A percentile compares a stretch with the other conserved stretches of the same genome.
These are phyloP conservation scores for Leptogaster cylindrica DNA, from an alignment of 2,888 invertebrate genomes.

Conservation along the genomic window DNA sequence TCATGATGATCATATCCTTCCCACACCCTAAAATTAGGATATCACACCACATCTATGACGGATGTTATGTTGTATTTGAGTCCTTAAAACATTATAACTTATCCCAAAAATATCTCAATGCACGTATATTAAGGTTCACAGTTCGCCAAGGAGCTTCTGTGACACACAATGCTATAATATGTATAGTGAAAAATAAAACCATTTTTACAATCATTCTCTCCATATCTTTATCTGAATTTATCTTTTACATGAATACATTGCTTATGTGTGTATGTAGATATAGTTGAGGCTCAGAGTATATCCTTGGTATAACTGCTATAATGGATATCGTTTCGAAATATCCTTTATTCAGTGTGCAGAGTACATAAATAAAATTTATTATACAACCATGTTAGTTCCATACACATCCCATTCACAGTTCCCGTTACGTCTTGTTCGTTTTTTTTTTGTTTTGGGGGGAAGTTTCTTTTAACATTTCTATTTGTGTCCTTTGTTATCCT, in stretches of 20 bases:
- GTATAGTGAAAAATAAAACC: too few species aligned
- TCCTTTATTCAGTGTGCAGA: slow-evolving; percentile 39
- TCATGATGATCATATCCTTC: slow-evolving; percentile 59
- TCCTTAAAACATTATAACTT: slow-evolving; percentile 32
- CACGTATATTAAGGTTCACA: slow-evolving; percentile 20
- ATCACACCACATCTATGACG: slow-evolving; percentile 32
- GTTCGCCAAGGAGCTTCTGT: slow-evolving; percentile 14
- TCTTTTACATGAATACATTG: slow-evolving; percentile 13
- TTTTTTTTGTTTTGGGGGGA: too few species aligned
- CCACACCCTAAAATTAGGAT: slow-evolving; percentile 48
- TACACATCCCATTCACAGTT: too few species aligned
- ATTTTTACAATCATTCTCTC: slow-evolving; percentile 29
- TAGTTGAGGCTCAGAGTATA: neutral
- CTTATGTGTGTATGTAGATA: slow-evolving; percentile 12
- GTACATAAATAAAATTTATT: slow-evolving; percentile 38
- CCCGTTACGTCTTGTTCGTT: slow-evolving; percentile 31
- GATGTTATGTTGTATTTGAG: slow-evolving; percentile 30
- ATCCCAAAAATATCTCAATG: slow-evolving; percentile 24
- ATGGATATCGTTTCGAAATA: slow-evolving; percentile 28
- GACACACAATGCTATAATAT: too few species aligned
- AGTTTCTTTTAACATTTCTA: slow-evolving; percentile 41
- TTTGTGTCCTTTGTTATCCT: slow-evolving; percentile 41
- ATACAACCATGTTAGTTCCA: slow-evolving; percentile 20
- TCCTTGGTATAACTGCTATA: slow-evolving; percentile 10
- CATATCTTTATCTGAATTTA: slow-evolving; percentile 13